phyloP scores from a whole-genome alignment of 2,113 vertebrate species.

The Hystrix brachyura region DNA sequence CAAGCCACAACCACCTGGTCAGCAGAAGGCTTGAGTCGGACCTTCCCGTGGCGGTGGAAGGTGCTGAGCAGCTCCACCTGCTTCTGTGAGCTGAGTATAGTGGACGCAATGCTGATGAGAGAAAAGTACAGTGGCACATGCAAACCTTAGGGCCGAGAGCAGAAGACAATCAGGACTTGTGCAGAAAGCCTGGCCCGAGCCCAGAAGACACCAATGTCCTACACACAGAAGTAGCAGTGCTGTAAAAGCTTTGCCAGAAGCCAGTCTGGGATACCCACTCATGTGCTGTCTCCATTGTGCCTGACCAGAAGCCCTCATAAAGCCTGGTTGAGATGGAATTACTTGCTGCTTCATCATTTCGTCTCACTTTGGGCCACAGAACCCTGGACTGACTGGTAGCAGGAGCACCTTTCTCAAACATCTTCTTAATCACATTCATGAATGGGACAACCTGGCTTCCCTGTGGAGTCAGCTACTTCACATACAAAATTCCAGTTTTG shows the following conservation, averaged over 20 bases:
- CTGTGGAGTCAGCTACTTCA: background rate
- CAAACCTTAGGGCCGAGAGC: background rate
- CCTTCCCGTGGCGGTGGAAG: background rate
- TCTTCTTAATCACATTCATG: background rate
- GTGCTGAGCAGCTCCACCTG: background rate
- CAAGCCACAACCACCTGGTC: too few relatives aligned
- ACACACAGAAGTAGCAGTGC: background rate
- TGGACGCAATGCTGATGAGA: too few relatives aligned
- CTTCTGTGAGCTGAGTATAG: background rate
- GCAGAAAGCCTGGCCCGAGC: background rate
- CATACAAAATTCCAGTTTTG: background rate
- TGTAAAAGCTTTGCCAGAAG: background rate
- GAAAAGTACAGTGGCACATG: background rate
- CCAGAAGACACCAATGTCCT: rapidly evolving
- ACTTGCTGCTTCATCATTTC: background rate
- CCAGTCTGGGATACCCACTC: background rate
- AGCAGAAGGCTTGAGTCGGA: background rate
- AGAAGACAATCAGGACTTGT: background rate
- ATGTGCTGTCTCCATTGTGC: background rate
- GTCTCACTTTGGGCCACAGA: background rate
- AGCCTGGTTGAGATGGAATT: background rate
- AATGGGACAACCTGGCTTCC: background rate
- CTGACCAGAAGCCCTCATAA: background rate
- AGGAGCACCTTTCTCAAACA: background rate
- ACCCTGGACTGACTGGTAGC: background rate